These are phyloP conservation scores for Lepidurus arcticus DNA, from an alignment of 1,140 invertebrate genomes.

Conservation along the genomic window DNA sequence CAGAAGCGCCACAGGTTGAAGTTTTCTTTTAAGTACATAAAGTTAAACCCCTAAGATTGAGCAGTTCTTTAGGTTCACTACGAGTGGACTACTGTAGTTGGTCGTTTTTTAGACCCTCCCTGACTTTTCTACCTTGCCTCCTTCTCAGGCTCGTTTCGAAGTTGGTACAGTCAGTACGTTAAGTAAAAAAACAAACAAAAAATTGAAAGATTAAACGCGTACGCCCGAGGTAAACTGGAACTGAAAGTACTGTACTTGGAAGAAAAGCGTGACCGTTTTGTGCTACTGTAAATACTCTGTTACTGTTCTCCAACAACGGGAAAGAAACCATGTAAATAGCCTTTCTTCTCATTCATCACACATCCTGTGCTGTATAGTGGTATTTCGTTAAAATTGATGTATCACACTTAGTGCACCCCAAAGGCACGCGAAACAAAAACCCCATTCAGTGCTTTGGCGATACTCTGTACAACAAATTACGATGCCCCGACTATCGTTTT, in stretches of 20 bases:
- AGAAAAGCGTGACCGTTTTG: constrained; percentile 5
- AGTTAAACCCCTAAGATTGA: not conserved
- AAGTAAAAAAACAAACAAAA: not conserved
- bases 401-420: not conserved
- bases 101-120: constrained; percentile 17
- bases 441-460: not conserved
- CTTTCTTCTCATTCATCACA: constrained; percentile 11
- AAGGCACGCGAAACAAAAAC: not conserved
- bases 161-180: constrained; percentile 14
- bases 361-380: not conserved
- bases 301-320: constrained; percentile 10
- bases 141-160: constrained; percentile 9
- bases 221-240: not conserved
- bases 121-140: constrained; percentile 21
- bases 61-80: constrained; percentile 14
- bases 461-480: not conserved
- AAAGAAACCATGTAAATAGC: not conserved
- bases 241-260: not conserved
- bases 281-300: constrained; percentile 19
- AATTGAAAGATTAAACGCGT: too few species aligned
- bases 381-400: not conserved
- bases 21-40: not conserved
- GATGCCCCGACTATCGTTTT: not conserved
- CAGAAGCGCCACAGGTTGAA: constrained; percentile 4
- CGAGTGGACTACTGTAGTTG: not conserved